Evolutionary conservation across 2,113 vertebrate species (phyloP).

Genomic region (Numida meleagris): DNA sequence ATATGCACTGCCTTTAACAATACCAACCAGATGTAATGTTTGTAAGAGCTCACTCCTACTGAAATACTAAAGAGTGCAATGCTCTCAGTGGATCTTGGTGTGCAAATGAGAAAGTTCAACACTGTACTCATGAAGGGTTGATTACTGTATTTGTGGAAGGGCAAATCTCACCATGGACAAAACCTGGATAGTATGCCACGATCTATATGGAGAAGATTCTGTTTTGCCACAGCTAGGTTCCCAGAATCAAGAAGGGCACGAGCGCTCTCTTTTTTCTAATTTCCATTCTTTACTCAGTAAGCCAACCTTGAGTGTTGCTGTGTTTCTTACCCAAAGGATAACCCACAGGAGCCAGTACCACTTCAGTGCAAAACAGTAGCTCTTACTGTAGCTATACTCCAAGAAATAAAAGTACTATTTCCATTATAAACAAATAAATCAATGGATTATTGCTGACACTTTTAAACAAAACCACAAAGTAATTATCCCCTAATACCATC

Average conservation of each 20-base stretch:
- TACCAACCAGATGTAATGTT: not conserved
- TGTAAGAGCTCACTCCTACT: not conserved
- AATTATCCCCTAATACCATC: not conserved
- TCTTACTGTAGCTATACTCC: not conserved
- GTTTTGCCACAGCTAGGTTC: not conserved
- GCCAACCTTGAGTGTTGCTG: not conserved
- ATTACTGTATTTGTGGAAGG: not conserved
- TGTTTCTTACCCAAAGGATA: not conserved
- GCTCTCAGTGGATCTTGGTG: not conserved
- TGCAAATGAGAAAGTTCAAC: not conserved
- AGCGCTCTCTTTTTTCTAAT: not conserved
- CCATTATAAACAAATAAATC: not conserved
- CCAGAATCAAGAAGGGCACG: not conserved
- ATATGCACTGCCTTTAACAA: not conserved
- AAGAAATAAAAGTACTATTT: not conserved
- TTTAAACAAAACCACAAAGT: not conserved
- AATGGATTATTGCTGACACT: not conserved
- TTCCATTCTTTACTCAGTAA: not conserved
- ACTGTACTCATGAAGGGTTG: not conserved
- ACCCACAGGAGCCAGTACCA: not conserved
- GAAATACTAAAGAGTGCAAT: not conserved
- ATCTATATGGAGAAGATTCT: not conserved
- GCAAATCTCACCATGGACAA: rapidly evolving
- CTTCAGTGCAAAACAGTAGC: not conserved
- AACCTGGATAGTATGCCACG: not conserved